Evolutionary conservation across 2,113 vertebrate species (phyloP).

Genomic region (Melospiza melodia): DNA sequence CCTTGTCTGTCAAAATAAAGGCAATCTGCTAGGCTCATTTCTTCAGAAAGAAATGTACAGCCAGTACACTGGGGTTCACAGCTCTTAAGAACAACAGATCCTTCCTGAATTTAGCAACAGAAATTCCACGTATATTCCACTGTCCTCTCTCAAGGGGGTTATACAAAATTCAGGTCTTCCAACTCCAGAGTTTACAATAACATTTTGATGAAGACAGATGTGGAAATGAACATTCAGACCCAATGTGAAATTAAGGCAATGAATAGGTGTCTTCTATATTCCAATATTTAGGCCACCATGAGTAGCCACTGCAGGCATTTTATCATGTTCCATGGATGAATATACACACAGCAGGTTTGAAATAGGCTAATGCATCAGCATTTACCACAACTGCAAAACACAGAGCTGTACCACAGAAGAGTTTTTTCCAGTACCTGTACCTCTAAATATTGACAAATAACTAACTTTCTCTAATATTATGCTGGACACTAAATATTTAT

Average conservation of each 20-base stretch:
- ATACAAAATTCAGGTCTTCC: not conserved
- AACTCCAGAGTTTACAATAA: not conserved
- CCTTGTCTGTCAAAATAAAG: not conserved
- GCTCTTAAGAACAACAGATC: not conserved
- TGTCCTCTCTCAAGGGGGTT: not conserved
- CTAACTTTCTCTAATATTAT: not conserved
- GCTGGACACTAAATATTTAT: not conserved
- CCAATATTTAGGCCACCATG: not conserved
- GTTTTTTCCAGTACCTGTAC: not conserved
- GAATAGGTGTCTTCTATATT: not conserved
- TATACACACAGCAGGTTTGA: not conserved
- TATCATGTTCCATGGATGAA: not conserved
- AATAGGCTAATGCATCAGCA: not conserved
- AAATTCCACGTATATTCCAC: rapidly evolving
- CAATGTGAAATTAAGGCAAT: not conserved
- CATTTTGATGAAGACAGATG: not conserved
- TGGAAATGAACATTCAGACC: not conserved
- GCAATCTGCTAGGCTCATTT: not conserved
- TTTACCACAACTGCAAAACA: not conserved
- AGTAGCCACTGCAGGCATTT: not conserved
- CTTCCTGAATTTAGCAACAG: not conserved
- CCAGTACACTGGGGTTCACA: not conserved
- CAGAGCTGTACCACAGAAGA: not conserved
- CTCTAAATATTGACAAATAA: not conserved
- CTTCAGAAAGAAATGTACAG: not conserved